phyloP scores from a whole-genome alignment of 2,888 invertebrate genomes.

The Agrochola lota region DNA sequence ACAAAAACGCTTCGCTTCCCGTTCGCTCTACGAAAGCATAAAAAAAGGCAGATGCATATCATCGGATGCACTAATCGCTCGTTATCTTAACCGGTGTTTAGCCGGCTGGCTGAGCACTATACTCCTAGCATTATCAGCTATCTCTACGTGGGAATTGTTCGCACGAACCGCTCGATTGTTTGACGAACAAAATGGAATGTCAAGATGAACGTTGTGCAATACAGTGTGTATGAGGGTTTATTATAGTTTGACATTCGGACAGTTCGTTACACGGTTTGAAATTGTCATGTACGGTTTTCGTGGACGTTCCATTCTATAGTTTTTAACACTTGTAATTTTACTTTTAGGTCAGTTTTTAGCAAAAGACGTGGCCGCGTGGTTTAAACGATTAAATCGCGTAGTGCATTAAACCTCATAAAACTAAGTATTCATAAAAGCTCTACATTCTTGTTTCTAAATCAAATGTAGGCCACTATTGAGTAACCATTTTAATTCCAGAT shows the following conservation, averaged over 20 bases:
- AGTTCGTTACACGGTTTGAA: conserved; percentile 80
- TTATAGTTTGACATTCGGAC: conserved; percentile 81
- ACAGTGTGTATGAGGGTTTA: conserved; percentile 65
- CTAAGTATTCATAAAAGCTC: not conserved
- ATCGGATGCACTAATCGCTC: conserved; percentile 72
- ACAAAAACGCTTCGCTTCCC: conserved; percentile 16
- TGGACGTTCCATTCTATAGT: conserved; percentile 74
- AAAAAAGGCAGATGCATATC: conserved; percentile 59
- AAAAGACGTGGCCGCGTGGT: not conserved
- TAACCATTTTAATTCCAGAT: conserved; percentile 28
- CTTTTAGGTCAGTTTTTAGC: not conserved
- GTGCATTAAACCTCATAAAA: not conserved
- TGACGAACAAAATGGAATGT: conserved; percentile 88
- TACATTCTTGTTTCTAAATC: not conserved
- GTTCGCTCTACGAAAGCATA: conserved; percentile 48
- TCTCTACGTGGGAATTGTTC: conserved; percentile 84
- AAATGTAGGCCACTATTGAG: conserved; percentile 27
- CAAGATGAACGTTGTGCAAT: conserved; percentile 88
- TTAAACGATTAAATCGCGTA: not conserved
- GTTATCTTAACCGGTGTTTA: conserved; percentile 81
- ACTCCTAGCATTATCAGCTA: conserved; percentile 67
- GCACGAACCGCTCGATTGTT: conserved; percentile 82
- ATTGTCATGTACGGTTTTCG: conserved; percentile 73
- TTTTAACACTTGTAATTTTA: not conserved
- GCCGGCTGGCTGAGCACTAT: conserved; percentile 77